These are phyloP conservation scores for Danio jaintianensis DNA, from an alignment of 2,797 vertebrate species.

Conservation along the genomic window DNA sequence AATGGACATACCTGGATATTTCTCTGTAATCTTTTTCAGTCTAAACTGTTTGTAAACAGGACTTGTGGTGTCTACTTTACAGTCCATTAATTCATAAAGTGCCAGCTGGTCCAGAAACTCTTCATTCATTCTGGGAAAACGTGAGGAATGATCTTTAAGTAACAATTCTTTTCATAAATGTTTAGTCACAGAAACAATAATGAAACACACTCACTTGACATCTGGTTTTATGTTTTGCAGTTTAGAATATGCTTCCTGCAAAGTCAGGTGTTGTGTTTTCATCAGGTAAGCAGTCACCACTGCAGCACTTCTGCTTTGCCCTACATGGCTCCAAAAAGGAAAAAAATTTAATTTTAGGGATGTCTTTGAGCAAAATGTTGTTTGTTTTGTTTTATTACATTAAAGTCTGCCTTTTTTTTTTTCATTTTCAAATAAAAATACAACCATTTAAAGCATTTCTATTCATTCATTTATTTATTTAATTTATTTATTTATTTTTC, in stretches of 20 bases:
- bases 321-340: slow-evolving; percentile 81
- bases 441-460: too few relatives aligned
- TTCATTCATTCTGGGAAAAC: slow-evolving; percentile 83
- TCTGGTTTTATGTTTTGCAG: slow-evolving; percentile 82
- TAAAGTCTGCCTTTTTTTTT: too few relatives aligned
- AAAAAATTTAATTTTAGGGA: too few relatives aligned
- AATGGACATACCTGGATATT: slow-evolving; percentile 80
- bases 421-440: too few relatives aligned
- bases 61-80: slow-evolving; percentile 81
- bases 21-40: slow-evolving; percentile 84
- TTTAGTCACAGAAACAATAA: background rate
- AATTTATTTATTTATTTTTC: too few relatives aligned
- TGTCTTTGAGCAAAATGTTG: too few relatives aligned
- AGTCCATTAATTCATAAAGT: slow-evolving; percentile 88
- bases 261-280: slow-evolving; percentile 82
- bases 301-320: slow-evolving; percentile 90
- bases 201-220: slow-evolving; percentile 79
- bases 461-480: too few relatives aligned
- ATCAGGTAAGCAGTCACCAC: slow-evolving; percentile 89
- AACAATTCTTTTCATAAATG: background rate
- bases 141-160: background rate
- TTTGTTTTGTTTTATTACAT: too few relatives aligned
- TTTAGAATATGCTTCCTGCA: slow-evolving; percentile 82
- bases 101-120: slow-evolving; percentile 88
- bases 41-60: slow-evolving; percentile 89